These are phyloP conservation scores for Smutsia temminckii DNA, from an alignment of 2,797 vertebrate species.

Conservation along the genomic window DNA sequence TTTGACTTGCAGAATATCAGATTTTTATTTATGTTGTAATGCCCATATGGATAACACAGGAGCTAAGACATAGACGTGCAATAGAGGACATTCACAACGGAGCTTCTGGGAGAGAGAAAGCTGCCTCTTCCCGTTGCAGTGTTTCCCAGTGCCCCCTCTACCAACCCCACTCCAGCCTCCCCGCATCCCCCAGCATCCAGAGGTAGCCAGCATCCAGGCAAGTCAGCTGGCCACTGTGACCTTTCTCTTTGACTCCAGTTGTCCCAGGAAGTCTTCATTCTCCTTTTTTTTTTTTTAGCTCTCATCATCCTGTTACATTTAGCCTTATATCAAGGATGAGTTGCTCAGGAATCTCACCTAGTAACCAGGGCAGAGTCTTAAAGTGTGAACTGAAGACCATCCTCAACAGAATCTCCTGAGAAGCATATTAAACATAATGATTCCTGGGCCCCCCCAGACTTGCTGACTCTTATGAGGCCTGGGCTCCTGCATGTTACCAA, in stretches of 20 bases:
- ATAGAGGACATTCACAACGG: background rate
- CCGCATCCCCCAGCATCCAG: background rate
- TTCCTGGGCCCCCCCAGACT: background rate
- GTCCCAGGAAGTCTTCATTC: too few species aligned
- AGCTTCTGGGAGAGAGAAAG: background rate
- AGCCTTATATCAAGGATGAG: background rate
- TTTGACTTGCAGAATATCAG: background rate
- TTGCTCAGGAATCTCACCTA: background rate
- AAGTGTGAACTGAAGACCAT: background rate
- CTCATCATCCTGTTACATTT: background rate
- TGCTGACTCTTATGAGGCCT: background rate
- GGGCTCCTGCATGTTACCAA: background rate
- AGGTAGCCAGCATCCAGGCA: background rate
- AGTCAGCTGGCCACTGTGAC: background rate
- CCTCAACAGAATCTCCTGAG: background rate
- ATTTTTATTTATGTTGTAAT: background rate
- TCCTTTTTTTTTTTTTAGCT: background rate
- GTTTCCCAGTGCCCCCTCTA: background rate
- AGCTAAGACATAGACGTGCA: background rate
- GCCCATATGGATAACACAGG: background rate
- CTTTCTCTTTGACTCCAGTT: background rate
- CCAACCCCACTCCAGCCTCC: rapidly evolving
- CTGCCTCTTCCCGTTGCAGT: background rate
- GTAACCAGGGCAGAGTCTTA: background rate
- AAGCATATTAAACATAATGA: background rate